These are phyloP conservation scores for Tortrix viridana DNA, from an alignment of 2,888 invertebrate genomes.

Conservation along the genomic window DNA sequence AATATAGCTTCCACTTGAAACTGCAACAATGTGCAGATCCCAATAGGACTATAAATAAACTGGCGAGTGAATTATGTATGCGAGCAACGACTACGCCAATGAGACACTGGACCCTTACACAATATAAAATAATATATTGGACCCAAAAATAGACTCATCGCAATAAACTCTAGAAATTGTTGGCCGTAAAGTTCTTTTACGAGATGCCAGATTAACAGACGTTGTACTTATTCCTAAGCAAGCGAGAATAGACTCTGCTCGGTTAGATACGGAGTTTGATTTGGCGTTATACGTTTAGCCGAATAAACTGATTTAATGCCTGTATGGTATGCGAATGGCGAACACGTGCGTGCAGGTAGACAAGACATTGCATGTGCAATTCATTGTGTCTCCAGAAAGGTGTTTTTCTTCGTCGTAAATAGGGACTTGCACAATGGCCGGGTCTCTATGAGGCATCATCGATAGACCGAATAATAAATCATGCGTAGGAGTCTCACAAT, in stretches of 20 bases:
- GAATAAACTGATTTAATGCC: slow-evolving; percentile 60
- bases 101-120: slow-evolving; percentile 43
- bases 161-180: slow-evolving; percentile 61
- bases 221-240: slow-evolving; percentile 44
- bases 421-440: slow-evolving; percentile 78
- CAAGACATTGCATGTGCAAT: slow-evolving; percentile 70
- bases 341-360: slow-evolving; percentile 83
- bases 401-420: slow-evolving; percentile 71
- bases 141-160: slow-evolving; percentile 57
- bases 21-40: slow-evolving; percentile 34
- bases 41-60: slow-evolving; percentile 42
- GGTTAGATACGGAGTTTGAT: slow-evolving; percentile 51
- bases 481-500: slow-evolving; percentile 77
- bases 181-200: slow-evolving; percentile 61
- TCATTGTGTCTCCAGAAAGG: slow-evolving; percentile 71
- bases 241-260: slow-evolving; percentile 55
- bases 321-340: slow-evolving; percentile 68
- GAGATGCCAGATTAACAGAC: slow-evolving; percentile 59
- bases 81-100: slow-evolving; percentile 44
- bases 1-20: slow-evolving; percentile 22
- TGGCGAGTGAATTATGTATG: slow-evolving; percentile 39
- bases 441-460: slow-evolving; percentile 68
- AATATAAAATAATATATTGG: slow-evolving; percentile 52
- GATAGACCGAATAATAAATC: slow-evolving; percentile 70
- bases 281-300: slow-evolving; percentile 51